Base-by-base conservation (phyloP, 2,888 invertebrate genomes). In the Acleris cristana region DNA sequence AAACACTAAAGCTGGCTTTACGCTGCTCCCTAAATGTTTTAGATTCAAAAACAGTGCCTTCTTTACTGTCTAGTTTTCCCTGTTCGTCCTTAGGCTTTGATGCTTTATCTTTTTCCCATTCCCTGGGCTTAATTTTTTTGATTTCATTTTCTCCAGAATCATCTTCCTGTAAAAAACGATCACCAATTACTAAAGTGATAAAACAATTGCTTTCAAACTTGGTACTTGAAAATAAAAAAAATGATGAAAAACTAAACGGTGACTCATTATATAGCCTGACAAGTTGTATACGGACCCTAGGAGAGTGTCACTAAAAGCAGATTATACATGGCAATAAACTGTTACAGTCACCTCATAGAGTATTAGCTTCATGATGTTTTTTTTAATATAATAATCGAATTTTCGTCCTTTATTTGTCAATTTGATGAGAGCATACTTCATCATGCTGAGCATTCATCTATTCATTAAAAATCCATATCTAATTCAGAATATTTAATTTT, bases 81-180 rank as follows among this genome's bases (percentile, higher is more conserved):
- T 83, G 81, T 48, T 92, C 92, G 66, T 92, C 92, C 82, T 83
- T 88, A 14, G 76, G 73, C 71, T 86, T 86, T 72, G 76, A 73
- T 48, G 77, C 71, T 76, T 88, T 92, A 59, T 91, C 90, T 74
- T 88, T 90, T 65, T 93, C 93, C 87, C 89, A 91, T 62, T 93
- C 93, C 64, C 91, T 83, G 8, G 90, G 80, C 77, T 92, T 93
- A 8, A 93, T 90, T 80, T 90, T 92, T 71, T 92, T 93, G 12
- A 91, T 82, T 69, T 93, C 93, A 72, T 82, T 87, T 51, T 93
- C 93, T 48, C 76, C 83, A 70, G 69, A 73, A 64, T 93, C 92
- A 77, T 93, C 93, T 71, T 93, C 92, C 92, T 92, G 71, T 59
- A 84, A 85, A 64, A 59, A 19, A 54, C 14, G n/a, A 26, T 53